phyloP scores from a whole-genome alignment of 2,113 vertebrate genomes.

The Chamaea fasciata region DNA sequence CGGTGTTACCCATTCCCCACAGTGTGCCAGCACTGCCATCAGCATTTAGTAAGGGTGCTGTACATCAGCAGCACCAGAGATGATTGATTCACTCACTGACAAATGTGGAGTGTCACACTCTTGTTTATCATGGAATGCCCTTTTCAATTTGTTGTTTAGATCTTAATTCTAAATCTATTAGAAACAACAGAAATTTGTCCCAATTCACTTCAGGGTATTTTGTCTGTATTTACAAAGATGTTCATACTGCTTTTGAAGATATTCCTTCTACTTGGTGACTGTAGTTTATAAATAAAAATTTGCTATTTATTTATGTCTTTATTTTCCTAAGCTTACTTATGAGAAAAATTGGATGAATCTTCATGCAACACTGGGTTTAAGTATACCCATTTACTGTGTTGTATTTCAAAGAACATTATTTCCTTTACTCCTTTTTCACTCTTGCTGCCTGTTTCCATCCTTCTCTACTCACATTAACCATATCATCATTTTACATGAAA shows the following conservation, averaged over 20 bases:
- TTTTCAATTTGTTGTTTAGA: neutral
- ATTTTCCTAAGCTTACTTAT: neutral
- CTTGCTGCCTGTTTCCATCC: neutral
- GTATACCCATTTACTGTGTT: neutral
- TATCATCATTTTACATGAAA: neutral
- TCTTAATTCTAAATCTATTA: neutral
- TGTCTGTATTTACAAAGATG: neutral
- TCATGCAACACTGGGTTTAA: neutral
- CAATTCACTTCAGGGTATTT: neutral
- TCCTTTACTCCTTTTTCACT: neutral
- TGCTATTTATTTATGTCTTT: neutral
- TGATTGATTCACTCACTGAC: neutral
- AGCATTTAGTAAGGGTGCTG: neutral
- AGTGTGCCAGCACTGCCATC: rapidly evolving
- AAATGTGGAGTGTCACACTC: neutral
- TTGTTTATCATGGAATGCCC: neutral
- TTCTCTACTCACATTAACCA: neutral
- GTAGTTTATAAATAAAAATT: neutral
- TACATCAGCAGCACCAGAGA: neutral
- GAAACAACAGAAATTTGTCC: neutral
- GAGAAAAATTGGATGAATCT: neutral
- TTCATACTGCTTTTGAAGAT: neutral
- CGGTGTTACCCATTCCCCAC: neutral
- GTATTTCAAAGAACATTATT: neutral
- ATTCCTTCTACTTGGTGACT: neutral